These are phyloP conservation scores for Dendroctonus ponderosae DNA, from an alignment of 1,140 invertebrate species.

Conservation along the genomic window DNA sequence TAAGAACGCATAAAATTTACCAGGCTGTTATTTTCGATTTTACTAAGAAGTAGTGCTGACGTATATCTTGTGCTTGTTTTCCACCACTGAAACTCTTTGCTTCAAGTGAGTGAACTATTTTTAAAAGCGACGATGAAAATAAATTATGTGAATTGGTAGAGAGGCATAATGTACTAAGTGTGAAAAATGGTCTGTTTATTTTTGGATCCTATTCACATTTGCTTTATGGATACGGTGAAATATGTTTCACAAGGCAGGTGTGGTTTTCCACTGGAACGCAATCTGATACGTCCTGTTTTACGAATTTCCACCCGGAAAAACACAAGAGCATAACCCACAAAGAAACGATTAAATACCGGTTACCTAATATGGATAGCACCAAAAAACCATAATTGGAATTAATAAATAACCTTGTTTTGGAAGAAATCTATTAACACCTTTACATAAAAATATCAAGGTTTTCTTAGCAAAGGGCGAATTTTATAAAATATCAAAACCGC, in stretches of 20 bases:
- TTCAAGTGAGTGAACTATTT: background rate
- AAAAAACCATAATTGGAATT: too few species aligned
- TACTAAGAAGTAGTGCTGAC: slow-evolving; percentile 4
- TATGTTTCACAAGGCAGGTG: background rate
- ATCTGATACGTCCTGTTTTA: background rate
- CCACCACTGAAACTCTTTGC: background rate
- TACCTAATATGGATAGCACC: too few species aligned
- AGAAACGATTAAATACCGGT: too few species aligned
- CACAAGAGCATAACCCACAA: too few species aligned
- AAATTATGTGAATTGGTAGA: slow-evolving; percentile 12
- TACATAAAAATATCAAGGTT: too few species aligned
- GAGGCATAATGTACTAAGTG: slow-evolving; percentile 12
- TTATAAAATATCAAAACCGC: too few species aligned
- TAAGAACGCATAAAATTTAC: background rate
- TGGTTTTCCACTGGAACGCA: background rate
- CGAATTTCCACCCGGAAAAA: too few species aligned
- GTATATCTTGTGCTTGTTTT: background rate
- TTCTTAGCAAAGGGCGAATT: too few species aligned
- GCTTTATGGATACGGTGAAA: background rate
- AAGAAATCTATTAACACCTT: too few species aligned
- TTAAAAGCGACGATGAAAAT: slow-evolving; percentile 13
- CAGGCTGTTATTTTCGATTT: slow-evolving; percentile 6
- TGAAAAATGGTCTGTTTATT: slow-evolving; percentile 15
- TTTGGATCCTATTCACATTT: background rate
- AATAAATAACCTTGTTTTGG: too few species aligned